A percentile compares a stretch with the other conserved stretches of the same genome.
Conservation (phyloP, 2,113 vertebrate species). For the Daubentonia madagascariensis region DNA sequence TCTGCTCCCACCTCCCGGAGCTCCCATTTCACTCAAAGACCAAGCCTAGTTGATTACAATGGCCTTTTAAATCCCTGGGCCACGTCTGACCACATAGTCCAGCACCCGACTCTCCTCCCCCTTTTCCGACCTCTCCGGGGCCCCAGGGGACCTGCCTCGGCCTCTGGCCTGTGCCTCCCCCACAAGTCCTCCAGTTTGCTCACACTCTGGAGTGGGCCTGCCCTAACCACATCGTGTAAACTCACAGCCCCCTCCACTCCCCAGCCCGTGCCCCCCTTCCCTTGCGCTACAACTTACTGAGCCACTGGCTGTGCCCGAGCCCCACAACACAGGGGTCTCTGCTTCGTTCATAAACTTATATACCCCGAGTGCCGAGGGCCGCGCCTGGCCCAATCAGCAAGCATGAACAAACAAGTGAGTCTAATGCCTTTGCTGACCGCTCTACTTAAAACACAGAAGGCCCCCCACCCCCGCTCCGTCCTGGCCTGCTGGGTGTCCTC, state of each 20-base stretch:
- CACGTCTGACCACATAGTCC: too few relatives aligned
- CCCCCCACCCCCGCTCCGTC: rapidly evolving
- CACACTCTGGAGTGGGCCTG: background rate
- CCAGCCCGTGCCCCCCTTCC: rapidly evolving
- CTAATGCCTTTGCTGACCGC: rapidly evolving
- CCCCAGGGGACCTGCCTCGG: too few relatives aligned
- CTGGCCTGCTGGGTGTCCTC: rapidly evolving
- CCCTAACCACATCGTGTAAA: rapidly evolving
- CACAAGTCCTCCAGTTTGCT: background rate
- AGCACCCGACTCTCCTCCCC: rapidly evolving
- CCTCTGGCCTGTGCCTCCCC: too few relatives aligned
- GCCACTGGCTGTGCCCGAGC: too few relatives aligned
- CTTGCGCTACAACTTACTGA: rapidly evolving
- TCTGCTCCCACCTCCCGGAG: background rate
- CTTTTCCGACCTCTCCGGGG: too few relatives aligned
- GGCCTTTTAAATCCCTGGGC: too few relatives aligned
- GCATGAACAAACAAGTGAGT: rapidly evolving
- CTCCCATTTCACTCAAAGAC: background rate
- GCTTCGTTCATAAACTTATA: rapidly evolving
- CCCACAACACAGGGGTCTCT: background rate
- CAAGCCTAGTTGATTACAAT: background rate
- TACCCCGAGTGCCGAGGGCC: too few relatives aligned
- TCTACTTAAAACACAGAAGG: rapidly evolving
- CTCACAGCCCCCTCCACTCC: background rate
- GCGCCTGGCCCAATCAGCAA: rapidly evolving